Base-by-base conservation (phyloP, 1,140 invertebrate species). In the Listronotus bonariensis region DNA sequence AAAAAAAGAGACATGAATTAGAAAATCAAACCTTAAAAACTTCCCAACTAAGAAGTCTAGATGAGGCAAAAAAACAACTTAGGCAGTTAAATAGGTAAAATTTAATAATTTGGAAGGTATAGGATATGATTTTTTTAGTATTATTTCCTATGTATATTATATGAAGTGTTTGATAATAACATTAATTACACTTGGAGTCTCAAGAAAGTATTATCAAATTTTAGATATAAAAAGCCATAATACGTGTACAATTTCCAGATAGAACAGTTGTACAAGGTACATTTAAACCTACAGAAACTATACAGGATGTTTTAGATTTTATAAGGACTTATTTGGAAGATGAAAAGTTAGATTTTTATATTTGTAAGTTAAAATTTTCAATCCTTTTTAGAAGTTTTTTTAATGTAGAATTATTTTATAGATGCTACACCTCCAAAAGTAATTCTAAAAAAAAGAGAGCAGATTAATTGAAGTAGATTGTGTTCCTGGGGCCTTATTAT, bases 241-340 rank as follows among this genome's bases (percentile, higher is more conserved):
- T 95, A 45, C 80, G 92, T 49, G 82, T 95, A 69, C 87, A 90
- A 73, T 95, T 95, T 78, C 90, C 91, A 3, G 86, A 93, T 79
- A 84, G 87, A 52, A 82, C 88, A 46, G 89, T 93, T 31, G 79
- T 95, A 4, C 92, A 95, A 80, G 91, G 87, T 9, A 80, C 88
- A 10, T 95, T 95, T 73, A 80, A 80, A 68, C 87, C 91, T 6
- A 78, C 80, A 17, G 89, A 93, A 78, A 88, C 83, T 18, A 79
- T 93, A 8, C 77, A 80, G 69, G 80, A 83, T 58, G 80, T 95
- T 5, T 82, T 83, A 43, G 82, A 88, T 49, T 92, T 93, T 81
- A 82, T 93, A 1, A 85, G 82, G 76, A 79, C 80, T 64, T 88
- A 88, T 79, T 78, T 94, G 18, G 78, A 81, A 20, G 77, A 88